Conservation (phyloP, 2,888 invertebrate genomes). For the Alcis repandata region DNA sequence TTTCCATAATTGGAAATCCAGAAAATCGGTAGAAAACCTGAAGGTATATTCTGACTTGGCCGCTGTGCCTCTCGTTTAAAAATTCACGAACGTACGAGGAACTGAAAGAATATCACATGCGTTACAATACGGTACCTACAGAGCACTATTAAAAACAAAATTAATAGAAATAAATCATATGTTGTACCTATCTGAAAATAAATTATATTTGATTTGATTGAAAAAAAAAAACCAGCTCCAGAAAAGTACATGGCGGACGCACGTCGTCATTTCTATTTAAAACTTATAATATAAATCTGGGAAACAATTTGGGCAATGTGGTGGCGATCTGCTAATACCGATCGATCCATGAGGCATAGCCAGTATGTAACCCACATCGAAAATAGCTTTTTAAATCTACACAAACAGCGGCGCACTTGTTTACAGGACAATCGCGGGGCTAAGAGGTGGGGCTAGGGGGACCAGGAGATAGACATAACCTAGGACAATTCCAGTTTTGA, state of each 20-base stretch:
- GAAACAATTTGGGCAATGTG: slow-evolving; percentile 36
- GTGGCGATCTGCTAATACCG: slow-evolving; percentile 41
- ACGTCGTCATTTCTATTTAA: slow-evolving; percentile 21
- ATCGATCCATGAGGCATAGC: slow-evolving; percentile 32
- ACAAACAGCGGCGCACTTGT: slow-evolving; percentile 69
- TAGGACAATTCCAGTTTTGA: neutral
- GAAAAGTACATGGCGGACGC: neutral
- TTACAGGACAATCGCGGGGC: slow-evolving; percentile 61
- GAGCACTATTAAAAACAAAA: no score
- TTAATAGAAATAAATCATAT: no score
- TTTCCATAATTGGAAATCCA: no score
- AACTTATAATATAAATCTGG: slow-evolving; percentile 20
- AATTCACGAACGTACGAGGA: no score
- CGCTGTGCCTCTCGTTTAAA: no score
- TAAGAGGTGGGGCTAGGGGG: slow-evolving; percentile 45
- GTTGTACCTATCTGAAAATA: no score
- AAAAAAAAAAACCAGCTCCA: neutral
- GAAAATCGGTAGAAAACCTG: no score
- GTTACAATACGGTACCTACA: no score
- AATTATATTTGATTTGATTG: no score
- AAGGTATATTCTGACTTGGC: no score
- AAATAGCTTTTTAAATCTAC: slow-evolving; percentile 69
- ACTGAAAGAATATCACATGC: no score
- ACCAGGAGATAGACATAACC: neutral
- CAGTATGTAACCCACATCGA: slow-evolving; percentile 56